Evolutionary conservation across 2,888 invertebrate species (phyloP).

Genomic region (Orthosia cruda): DNA sequence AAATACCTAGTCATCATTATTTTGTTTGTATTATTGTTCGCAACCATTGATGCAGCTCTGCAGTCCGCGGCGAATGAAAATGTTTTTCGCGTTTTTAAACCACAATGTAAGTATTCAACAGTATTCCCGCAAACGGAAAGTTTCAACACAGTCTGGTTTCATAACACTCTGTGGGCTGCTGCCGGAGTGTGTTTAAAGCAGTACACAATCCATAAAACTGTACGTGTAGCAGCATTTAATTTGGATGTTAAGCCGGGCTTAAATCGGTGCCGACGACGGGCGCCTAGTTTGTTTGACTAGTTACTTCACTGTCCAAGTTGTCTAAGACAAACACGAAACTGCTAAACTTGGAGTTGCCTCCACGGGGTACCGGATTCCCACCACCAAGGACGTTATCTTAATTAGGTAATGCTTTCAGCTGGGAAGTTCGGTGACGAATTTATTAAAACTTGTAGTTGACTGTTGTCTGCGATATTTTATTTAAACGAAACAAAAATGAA

Average conservation of each 20-base stretch:
- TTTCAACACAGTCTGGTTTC: conserved; percentile 64
- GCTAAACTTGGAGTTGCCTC: conserved; percentile 81
- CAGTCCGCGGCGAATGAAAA: conserved; percentile 45
- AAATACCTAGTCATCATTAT: conserved; percentile 44
- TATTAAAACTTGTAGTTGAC: conserved; percentile 78
- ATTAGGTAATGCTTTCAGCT: conserved; percentile 80
- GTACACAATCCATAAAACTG: conserved; percentile 66
- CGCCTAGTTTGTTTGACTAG: conserved; percentile 84
- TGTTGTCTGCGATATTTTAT: conserved; percentile 69
- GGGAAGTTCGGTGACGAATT: conserved; percentile 81
- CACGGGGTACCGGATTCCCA: conserved; percentile 74
- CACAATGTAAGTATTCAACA: conserved; percentile 67
- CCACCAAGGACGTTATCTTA: conserved; percentile 84
- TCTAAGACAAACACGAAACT: conserved; percentile 88
- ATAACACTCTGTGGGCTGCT: conserved; percentile 69
- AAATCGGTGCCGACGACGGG: conserved; percentile 70
- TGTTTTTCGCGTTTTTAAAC: conserved; percentile 58
- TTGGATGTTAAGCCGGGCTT: conserved; percentile 81
- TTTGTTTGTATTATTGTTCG: conserved; percentile 51
- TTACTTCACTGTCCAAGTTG: conserved; percentile 87
- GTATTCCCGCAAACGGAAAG: conserved; percentile 64
- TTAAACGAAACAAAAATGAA: conserved; percentile 51
- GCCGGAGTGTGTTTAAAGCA: conserved; percentile 62
- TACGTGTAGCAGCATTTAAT: conserved; percentile 84
- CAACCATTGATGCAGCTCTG: conserved; percentile 46